Base-by-base conservation (phyloP, 2,113 vertebrate genomes). In the Strix aluco region DNA sequence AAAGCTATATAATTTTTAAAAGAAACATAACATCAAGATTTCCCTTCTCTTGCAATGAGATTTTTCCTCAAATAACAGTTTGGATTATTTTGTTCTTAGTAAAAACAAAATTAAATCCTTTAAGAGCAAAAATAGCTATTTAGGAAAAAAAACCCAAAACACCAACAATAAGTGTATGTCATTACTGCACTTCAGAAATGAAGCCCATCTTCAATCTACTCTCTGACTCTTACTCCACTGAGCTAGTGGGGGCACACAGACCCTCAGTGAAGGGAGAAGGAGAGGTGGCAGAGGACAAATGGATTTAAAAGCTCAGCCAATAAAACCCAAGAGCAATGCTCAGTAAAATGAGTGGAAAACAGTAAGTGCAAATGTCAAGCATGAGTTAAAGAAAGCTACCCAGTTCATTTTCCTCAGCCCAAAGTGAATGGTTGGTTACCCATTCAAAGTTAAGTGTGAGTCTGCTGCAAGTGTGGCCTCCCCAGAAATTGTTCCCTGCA, bases 51-150 rank as follows among this genome's bases (percentile, higher is more conserved):
- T 79, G 22, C 7, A 5, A 36, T 44, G 20, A 46, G 63, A 80
- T 16, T 78, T 96, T 89, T 75, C 30, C 21, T 36, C 66, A 23
- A 36, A 69, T 57, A 71, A 81, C 38, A 58, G 46, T 70, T 74
- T 58, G 20, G 22, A 77, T 74, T 4, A 81, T 55, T 92, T 94
- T 44, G 3, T 80, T 83, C 51, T 66, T 73, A 54, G 26, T 70
- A 42, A 93, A 88, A 93, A 8, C 38, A 78, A 81, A 92, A 94
- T 75, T 51, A 78, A 95, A 81, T 78, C 36, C 34, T 90, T 88
- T 29, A 58, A 84, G 22, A 74, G 38, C 36, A 89, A 75, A 95
- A 91, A 57, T 10, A 87, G 40, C 47, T 79, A 38, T 66, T 83
- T 74, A 58, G 54, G 3, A 36, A 58, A 57, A 73, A 26, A 11